A percentile compares a stretch with the other conserved stretches of the same genome.
phyloP scores from a whole-genome alignment of 2,797 vertebrate species.

The Rhynchonycteris naso region DNA sequence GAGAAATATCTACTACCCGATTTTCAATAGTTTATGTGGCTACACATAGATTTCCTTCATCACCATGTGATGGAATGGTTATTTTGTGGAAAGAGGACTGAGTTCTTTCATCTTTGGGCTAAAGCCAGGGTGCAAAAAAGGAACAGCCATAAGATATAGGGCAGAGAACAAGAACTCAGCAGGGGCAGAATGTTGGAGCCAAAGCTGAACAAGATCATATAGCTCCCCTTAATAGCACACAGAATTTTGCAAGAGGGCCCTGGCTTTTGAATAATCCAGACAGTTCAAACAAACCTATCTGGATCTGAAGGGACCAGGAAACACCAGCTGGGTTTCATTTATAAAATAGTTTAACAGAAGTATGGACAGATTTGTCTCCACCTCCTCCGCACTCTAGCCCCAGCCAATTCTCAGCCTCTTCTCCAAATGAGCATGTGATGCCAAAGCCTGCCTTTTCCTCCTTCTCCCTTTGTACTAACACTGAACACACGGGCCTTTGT shows the following conservation, averaged over 20 bases:
- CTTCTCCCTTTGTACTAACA: background rate
- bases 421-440: background rate
- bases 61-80: background rate
- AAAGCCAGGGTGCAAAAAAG: slow-evolving; percentile 16
- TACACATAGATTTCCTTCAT: background rate
- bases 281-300: background rate
- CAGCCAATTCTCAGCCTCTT: background rate
- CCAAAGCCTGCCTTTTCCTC: background rate
- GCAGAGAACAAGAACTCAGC: background rate
- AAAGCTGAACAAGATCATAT: background rate
- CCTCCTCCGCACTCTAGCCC: background rate
- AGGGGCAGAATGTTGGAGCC: slow-evolving; percentile 23
- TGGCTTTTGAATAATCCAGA: background rate
- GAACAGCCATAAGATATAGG: background rate
- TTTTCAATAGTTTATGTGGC: background rate
- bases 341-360: background rate
- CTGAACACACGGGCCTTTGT: background rate
- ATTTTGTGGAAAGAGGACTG: slow-evolving; percentile 25
- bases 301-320: background rate
- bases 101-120: slow-evolving; percentile 15
- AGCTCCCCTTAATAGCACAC: background rate
- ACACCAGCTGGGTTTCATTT: background rate
- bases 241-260: background rate
- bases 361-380: background rate
- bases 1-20: background rate